Evolutionary conservation across 2,113 vertebrate species (phyloP).

Genomic region (Ictalurus furcatus): DNA sequence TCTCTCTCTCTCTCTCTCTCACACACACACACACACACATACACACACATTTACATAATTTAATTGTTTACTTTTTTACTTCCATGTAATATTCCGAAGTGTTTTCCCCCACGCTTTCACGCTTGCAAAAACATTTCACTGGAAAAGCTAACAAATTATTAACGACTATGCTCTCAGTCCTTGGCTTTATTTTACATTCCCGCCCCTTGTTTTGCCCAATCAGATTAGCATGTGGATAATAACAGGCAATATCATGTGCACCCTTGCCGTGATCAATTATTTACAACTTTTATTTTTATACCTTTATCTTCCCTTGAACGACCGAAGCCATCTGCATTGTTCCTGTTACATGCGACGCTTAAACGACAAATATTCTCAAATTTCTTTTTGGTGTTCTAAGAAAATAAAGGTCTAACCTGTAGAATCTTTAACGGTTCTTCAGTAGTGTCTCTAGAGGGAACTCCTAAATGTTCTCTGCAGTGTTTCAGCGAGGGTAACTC

Average conservation of each 20-base stretch:
- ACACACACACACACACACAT: slow-evolving; percentile 52
- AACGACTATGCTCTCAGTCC: slow-evolving; percentile 60
- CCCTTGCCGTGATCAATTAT: slow-evolving; percentile 70
- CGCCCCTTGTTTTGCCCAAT: slow-evolving; percentile 66
- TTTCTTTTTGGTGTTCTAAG: neutral
- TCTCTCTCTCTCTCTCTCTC: slow-evolving; percentile 42
- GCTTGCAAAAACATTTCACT: slow-evolving; percentile 38
- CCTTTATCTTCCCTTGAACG: slow-evolving; percentile 61
- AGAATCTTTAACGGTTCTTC: neutral
- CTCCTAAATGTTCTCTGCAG: neutral
- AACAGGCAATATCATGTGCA: slow-evolving; percentile 69
- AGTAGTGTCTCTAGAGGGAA: neutral
- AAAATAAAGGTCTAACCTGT: neutral
- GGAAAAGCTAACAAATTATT: slow-evolving; percentile 66
- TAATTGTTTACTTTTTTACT: neutral
- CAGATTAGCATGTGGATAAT: slow-evolving; percentile 56
- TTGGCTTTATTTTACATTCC: slow-evolving; percentile 53
- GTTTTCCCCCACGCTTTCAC: neutral
- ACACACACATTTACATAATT: neutral
- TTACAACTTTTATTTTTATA: slow-evolving; percentile 64
- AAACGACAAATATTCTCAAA: slow-evolving; percentile 54
- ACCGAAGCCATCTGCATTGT: slow-evolving; percentile 58
- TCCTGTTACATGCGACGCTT: slow-evolving; percentile 54
- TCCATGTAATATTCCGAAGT: neutral
- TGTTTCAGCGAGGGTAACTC: neutral